Percentiles rank a stretch among this genome's conserved stretches.
phyloP scores from a whole-genome alignment of 53 echinoderm and acorn worm species.

The Glandiceps talaboti region DNA sequence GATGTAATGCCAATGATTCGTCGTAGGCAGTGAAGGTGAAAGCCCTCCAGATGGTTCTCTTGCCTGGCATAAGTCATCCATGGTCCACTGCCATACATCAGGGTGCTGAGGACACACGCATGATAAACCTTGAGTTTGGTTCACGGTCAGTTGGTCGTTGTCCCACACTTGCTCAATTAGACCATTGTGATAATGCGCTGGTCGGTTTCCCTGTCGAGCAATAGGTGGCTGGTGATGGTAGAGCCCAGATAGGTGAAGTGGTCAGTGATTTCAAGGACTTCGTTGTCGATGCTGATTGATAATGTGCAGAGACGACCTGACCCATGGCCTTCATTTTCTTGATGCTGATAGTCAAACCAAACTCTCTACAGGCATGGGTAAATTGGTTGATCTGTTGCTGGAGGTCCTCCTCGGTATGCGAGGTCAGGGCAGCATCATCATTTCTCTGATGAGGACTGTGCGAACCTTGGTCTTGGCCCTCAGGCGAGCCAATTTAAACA shows the following conservation, averaged over 20 bases:
- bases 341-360: constrained; percentile 53
- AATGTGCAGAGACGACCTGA: constrained; percentile 9
- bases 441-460: constrained; percentile 14
- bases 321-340: constrained; percentile 39
- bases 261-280: constrained; percentile 2
- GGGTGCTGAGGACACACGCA: neutral
- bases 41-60: neutral
- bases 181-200: neutral
- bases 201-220: constrained; percentile 16
- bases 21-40: constrained; percentile 10
- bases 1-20: constrained; percentile 11
- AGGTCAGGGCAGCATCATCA: constrained; percentile 31
- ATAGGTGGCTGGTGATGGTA: constrained; percentile 14
- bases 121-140: neutral
- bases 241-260: constrained; percentile 23
- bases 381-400: constrained; percentile 25
- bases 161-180: constrained; percentile 13
- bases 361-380: constrained; percentile 30
- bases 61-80: neutral
- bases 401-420: constrained; percentile 24
- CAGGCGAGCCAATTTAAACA: constrained; percentile 27
- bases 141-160: constrained; percentile 10
- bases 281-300: constrained; percentile 9
- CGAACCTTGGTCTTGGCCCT: constrained; percentile 20
- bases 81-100: neutral